phyloP scores from a whole-genome alignment of 1,140 invertebrate species.

The Zaprionus kolodkinae region DNA sequence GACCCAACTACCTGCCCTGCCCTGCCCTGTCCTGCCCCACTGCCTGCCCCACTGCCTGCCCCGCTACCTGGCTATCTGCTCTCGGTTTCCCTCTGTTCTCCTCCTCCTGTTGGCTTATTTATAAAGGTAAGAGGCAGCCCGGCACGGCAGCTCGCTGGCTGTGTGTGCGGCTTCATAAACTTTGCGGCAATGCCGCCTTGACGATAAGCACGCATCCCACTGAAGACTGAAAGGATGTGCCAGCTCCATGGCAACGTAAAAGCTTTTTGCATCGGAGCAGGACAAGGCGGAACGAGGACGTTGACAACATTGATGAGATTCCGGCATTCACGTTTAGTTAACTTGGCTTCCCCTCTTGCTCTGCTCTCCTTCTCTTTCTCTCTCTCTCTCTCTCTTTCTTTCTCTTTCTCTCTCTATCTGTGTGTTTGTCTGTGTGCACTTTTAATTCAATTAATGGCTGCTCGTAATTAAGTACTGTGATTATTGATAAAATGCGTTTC shows the following conservation, averaged over 20 bases:
- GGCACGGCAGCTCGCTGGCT: neutral
- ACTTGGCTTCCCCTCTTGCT: neutral
- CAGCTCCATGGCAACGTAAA: conserved; percentile 34
- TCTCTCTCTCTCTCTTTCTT: neutral
- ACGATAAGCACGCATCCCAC: conserved; percentile 32
- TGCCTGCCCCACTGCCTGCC: neutral
- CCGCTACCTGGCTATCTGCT: neutral
- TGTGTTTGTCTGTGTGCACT: conserved; percentile 4
- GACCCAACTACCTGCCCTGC: conserved; percentile 3
- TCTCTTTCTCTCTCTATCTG: neutral
- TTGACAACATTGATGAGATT: conserved; percentile 44
- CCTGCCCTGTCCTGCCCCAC: no score
- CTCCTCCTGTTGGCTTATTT: conserved; percentile 15
- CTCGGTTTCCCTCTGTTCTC: neutral
- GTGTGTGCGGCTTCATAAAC: conserved; percentile 36
- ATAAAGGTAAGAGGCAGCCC: conserved; percentile 36
- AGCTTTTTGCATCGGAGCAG: conserved; percentile 24
- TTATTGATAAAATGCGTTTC: conserved; percentile 31
- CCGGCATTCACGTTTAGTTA: conserved; percentile 32
- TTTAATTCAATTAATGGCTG: conserved; percentile 44
- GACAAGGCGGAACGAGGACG: conserved; percentile 6
- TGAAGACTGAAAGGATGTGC: conserved; percentile 16
- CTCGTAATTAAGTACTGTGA: conserved; percentile 32
- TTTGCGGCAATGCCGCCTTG: conserved; percentile 32
- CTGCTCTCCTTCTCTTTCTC: neutral